Evolutionary conservation across 2,888 invertebrate species (phyloP).

Genomic region (Axea sp.): DNA sequence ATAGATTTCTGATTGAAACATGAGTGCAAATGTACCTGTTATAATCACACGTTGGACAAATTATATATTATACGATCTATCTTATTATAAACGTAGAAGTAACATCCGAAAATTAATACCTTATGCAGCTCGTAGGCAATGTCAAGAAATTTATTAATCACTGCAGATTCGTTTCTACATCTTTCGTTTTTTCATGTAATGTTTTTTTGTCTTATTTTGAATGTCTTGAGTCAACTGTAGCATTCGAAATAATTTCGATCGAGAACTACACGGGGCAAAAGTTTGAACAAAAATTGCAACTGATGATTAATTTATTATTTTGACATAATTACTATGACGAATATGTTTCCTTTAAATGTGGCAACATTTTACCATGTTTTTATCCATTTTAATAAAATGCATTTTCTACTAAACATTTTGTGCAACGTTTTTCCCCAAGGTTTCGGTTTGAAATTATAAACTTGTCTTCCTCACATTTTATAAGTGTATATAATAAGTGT

Average conservation of each 20-base stretch:
- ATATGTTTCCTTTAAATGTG: no score
- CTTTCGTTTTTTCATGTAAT: background rate
- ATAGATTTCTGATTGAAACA: constrained; percentile 28
- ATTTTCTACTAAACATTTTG: no score
- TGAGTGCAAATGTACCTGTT: constrained; percentile 61
- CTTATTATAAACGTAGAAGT: constrained; percentile 46
- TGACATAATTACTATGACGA: no score
- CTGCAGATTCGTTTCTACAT: background rate
- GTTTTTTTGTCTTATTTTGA: background rate
- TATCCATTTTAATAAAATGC: no score
- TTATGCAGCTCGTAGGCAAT: constrained; percentile 51
- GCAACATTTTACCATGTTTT: no score
- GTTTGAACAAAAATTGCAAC: no score
- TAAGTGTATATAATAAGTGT: no score
- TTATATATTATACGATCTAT: constrained; percentile 60
- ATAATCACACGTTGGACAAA: constrained; percentile 56
- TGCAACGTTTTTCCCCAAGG: background rate
- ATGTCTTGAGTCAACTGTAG: background rate
- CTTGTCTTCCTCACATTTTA: no score
- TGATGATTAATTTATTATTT: no score
- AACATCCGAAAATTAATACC: constrained; percentile 37
- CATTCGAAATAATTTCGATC: background rate
- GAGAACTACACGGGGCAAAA: no score
- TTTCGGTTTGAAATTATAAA: no score
- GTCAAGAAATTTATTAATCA: constrained; percentile 17